Conservation (phyloP, 37 sponge, comb jelly and placozoan species). For the Haliclona indistincta region DNA sequence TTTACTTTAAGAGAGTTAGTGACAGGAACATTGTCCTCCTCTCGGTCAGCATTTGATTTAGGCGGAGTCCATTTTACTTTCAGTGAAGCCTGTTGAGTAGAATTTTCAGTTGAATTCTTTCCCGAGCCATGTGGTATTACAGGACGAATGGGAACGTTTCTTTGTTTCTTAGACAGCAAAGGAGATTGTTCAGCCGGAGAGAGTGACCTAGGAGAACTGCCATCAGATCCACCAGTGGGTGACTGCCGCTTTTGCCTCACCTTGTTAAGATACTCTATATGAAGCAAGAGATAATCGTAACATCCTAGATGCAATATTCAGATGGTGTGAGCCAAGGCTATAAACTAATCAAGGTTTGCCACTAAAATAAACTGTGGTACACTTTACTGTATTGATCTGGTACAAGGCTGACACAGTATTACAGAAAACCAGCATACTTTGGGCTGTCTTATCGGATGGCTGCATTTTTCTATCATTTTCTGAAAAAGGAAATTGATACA, state of each 20-base stretch:
- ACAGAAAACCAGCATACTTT: slow-evolving; percentile 15
- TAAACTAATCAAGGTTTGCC: not conserved
- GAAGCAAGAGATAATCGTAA: too few relatives aligned
- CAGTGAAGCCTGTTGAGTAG: not conserved
- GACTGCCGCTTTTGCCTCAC: slow-evolving; percentile 13
- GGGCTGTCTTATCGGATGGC: slow-evolving; percentile 33
- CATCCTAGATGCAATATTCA: not conserved
- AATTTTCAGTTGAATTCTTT: not conserved
- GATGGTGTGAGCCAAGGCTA: not conserved
- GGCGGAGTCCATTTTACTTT: not conserved
- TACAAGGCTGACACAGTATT: not conserved
- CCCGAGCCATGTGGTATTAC: not conserved
- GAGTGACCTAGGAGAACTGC: not conserved
- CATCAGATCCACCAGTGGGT: not conserved
- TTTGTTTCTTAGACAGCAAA: not conserved
- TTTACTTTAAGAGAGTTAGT: slow-evolving; percentile 31
- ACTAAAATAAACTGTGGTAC: not conserved
- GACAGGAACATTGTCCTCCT: slow-evolving; percentile 32
- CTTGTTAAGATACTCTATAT: slow-evolving; percentile 17
- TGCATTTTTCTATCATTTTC: not conserved
- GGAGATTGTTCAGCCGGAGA: not conserved
- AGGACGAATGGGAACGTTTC: not conserved
- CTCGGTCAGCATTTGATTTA: not conserved
- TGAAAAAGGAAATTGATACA: not conserved
- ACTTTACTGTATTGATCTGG: not conserved